Base-by-base conservation (phyloP, 1,140 invertebrate genomes). In the Thalassaphorura encarpata region DNA sequence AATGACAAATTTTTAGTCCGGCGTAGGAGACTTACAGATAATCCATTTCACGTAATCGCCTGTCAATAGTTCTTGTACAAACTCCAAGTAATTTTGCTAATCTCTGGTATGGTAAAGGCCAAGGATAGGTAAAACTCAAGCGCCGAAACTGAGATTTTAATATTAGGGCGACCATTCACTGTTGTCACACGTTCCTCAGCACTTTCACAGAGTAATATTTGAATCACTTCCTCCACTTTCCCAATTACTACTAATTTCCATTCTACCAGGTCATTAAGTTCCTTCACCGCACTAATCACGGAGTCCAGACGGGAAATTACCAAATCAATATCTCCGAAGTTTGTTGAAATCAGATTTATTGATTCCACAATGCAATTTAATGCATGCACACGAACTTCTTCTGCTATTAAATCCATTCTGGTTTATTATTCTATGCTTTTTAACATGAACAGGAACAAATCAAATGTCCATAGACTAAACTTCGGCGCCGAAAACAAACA, bases 51-150 rank as follows among this genome's bases (percentile, higher is more conserved):
- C n/a, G 13, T 18, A 52, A 18, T 6, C 50, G 31, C 3, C 50
- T 8, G 16, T 27, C 39, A 18, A 52, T 28, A 4, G 50, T 52
- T 21, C 8, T 6, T 21, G 13, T 40, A 8, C 33, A 52, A 11
- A 52, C 40, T 26, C 50, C 50, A 4, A 52, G 21, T 36, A 52
- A 40, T 52, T 42, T 42, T 6, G 50, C n/a, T n/a, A 27, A 52
- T 52, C 6, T 13, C 8, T 15, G 19, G 5, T 4, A 52, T 36
- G 3, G 18, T 21, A 21, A 52, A 52, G 5, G n/a, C 5, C 15
- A 41, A 36, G 8, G 50, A 52, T 3, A 52, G 15, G 3, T 40
- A 24, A 41, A 40, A 40, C 23, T 52, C 50, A 42, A 52, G 3
- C 4, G 33, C 18, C 21, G 8, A 6, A 51, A 51, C 21, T 13